A percentile compares a stretch with the other conserved stretches of the same genome.
Evolutionary conservation across 2,113 vertebrate species (phyloP).

Genomic region (Mirounga angustirostris): DNA sequence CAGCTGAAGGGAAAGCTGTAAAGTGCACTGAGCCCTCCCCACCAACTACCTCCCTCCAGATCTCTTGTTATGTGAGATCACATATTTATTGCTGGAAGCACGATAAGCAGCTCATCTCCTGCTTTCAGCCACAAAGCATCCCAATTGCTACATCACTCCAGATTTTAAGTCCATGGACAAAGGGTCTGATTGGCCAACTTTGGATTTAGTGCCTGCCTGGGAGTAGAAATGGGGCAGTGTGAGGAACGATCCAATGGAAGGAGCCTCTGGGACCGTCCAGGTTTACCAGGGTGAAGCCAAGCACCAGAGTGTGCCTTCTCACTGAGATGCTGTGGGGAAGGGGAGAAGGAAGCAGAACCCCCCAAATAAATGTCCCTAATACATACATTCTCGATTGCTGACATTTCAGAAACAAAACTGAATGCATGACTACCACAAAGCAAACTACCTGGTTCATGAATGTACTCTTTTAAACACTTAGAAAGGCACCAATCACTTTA

Average conservation of each 20-base stretch:
- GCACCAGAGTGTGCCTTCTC: neutral
- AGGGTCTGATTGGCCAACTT: neutral
- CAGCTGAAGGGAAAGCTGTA: neutral
- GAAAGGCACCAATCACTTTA: neutral
- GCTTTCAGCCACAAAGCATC: neutral
- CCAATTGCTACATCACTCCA: neutral
- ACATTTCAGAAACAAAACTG: neutral
- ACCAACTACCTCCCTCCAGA: neutral
- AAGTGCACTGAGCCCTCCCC: neutral
- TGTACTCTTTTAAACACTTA: neutral
- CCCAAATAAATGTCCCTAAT: neutral
- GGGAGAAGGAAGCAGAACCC: too few relatives aligned
- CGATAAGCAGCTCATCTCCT: neutral
- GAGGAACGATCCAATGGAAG: fast-evolving
- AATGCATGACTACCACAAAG: neutral
- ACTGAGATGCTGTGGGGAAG: neutral
- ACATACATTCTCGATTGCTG: neutral
- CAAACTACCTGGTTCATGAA: neutral
- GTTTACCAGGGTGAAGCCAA: neutral
- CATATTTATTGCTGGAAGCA: neutral
- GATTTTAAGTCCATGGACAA: neutral
- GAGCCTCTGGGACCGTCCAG: neutral
- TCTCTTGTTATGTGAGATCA: neutral
- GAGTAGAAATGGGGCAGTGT: neutral
- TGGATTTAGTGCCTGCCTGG: neutral